Conservation (phyloP, 1,140 invertebrate species). For the Drosophila triauraria region DNA sequence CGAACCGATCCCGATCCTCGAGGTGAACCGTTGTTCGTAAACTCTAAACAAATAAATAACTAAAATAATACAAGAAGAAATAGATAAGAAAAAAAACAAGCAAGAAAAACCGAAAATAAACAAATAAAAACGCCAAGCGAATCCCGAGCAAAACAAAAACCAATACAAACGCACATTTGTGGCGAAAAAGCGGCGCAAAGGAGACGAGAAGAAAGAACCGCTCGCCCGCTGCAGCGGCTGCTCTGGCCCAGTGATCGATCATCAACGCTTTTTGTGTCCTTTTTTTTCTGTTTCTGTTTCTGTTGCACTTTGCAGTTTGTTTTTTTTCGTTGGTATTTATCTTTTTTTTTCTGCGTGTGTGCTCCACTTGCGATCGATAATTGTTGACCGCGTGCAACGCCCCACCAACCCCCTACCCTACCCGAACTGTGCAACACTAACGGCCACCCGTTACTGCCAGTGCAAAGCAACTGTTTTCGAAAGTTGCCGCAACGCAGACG, state of each 20-base stretch:
- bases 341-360: constrained; percentile 31
- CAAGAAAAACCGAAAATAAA: background rate
- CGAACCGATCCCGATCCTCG: constrained; percentile 32
- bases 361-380: constrained; percentile 54
- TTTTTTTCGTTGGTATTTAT: constrained; percentile 24
- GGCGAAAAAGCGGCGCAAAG: constrained; percentile 14
- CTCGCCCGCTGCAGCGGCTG: constrained; percentile 5
- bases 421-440: constrained; percentile 11
- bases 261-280: constrained; percentile 40
- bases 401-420: constrained; percentile 8
- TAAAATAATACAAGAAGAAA: background rate
- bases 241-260: constrained; percentile 36
- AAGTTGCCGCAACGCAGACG: constrained; percentile 68
- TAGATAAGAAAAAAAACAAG: constrained; percentile 7
- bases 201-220: constrained; percentile 25
- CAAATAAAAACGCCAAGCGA: constrained; percentile 8
- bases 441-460: constrained; percentile 23
- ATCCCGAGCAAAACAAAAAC: constrained; percentile 27
- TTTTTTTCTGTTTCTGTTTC: constrained; percentile 28
- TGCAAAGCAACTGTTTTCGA: constrained; percentile 72
- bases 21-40: constrained; percentile 3
- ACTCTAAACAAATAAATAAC: constrained; percentile 12
- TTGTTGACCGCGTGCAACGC: constrained; percentile 49
- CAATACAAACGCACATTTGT: constrained; percentile 7
- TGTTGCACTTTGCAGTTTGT: constrained; percentile 16